These are phyloP conservation scores for Planococcus citri DNA, from an alignment of 1,140 invertebrate genomes.

Conservation along the genomic window DNA sequence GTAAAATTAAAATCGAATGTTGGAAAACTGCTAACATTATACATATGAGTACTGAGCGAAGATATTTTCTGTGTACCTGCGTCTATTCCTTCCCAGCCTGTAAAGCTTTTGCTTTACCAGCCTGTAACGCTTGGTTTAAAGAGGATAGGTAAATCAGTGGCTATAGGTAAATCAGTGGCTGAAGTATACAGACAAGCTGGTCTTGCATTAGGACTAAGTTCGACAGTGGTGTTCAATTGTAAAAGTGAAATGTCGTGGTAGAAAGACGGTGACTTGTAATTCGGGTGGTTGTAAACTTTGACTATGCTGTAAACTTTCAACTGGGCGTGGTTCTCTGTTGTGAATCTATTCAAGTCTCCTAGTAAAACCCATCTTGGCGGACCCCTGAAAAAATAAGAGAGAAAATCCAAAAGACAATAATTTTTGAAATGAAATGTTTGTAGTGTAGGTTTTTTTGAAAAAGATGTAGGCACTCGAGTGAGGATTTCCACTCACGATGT, in stretches of 20 bases:
- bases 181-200: slow-evolving; percentile 31
- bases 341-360: slow-evolving; percentile 32
- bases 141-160: no score
- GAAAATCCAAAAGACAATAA: no score
- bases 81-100: slow-evolving; percentile 41
- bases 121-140: no score
- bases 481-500: no score
- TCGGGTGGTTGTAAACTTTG: slow-evolving; percentile 34
- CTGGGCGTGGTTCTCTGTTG: slow-evolving; percentile 23
- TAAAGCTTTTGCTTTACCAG: no score
- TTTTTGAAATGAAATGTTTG: no score
- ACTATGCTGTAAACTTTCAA: slow-evolving; percentile 29
- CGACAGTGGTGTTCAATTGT: slow-evolving; percentile 30
- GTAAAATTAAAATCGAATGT: neutral
- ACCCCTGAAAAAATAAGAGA: slow-evolving; percentile 16
- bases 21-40: neutral
- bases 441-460: slow-evolving; percentile 37
- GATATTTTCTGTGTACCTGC: slow-evolving; percentile 29
- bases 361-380: slow-evolving; percentile 32
- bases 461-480: no score
- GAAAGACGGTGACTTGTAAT: slow-evolving; percentile 37
- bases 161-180: neutral
- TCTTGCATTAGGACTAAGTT: slow-evolving; percentile 26
- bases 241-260: slow-evolving; percentile 38
- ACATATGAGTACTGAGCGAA: neutral